Evolutionary conservation across 2,888 invertebrate genomes (phyloP), one percentile per base, ranked within the genome.

Genomic region (Trissoscelio sp.): DNA sequence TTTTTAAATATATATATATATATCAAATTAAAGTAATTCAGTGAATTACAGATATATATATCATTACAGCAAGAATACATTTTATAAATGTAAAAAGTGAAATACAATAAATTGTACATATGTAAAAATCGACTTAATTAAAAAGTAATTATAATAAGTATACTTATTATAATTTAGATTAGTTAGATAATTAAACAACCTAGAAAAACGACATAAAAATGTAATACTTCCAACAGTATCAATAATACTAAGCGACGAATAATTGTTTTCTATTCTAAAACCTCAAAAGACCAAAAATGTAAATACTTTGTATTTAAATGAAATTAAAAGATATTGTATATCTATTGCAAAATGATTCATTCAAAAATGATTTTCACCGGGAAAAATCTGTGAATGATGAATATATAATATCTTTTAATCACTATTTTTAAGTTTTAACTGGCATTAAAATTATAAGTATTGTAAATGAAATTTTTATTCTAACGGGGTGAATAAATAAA

Each of bases 401-500:
- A n/a, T n/a, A n/a, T n/a, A n/a, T n/a, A n/a, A n/a, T n/a, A n/a
- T n/a, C n/a, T n/a, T n/a, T n/a, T n/a, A n/a, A n/a, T n/a, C n/a
- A n/a, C n/a, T n/a, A n/a, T n/a, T 53, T 53, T 31, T 55, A 37
- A 20, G 37, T 5, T 4, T 55, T 55, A 37, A n/a, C 37, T n/a
- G 37, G 55, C 55, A 55, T 55, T 55, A 16, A 18, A 37, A 11
- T 31, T 5, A 9, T 22, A 7, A 31, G n/a, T 55, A 18, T 37
- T 55, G 37, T 34, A 55, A 16, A 37, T 18, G 16, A 51, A 55
- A 34, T 20, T 28, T 34, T 37, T 11, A 18, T 55, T 37, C 20
- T 55, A 55, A 34, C 3, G n/a, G 34, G 55, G 20, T 55, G 55
- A 55, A 37, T 5, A 55, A 55, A 55, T 55, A 55, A 6, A 37